These are phyloP conservation scores for Sardinella longiceps DNA, from an alignment of 2,797 vertebrate genomes.

Conservation along the genomic window DNA sequence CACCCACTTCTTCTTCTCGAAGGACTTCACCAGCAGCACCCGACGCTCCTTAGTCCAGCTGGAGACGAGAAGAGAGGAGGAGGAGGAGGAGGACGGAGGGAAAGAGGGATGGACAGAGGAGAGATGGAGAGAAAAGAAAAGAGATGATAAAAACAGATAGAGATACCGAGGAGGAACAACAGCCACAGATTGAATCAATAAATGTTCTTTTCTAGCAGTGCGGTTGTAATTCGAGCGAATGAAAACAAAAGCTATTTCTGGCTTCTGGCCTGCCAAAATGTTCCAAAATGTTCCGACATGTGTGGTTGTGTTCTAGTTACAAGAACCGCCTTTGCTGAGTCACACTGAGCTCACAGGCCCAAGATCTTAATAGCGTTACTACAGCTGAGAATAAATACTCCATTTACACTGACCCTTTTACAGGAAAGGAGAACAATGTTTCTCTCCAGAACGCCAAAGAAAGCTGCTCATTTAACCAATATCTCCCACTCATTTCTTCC, in stretches of 20 bases:
- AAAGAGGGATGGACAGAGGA: constrained; percentile 13
- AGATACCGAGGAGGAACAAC: neutral
- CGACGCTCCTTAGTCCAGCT: constrained; percentile 98
- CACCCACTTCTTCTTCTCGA: constrained; percentile 98
- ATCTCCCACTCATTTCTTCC: too few species aligned
- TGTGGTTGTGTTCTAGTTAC: neutral
- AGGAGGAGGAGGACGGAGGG: neutral
- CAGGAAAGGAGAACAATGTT: too few species aligned
- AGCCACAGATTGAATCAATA: neutral
- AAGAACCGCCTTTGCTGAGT: neutral
- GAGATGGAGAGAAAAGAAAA: neutral
- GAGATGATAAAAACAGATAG: neutral
- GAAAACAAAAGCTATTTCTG: neutral
- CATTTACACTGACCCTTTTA: too few species aligned
- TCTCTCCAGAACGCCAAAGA: too few species aligned
- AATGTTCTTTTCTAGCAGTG: too few species aligned
- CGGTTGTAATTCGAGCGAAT: neutral
- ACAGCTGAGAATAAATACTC: too few species aligned
- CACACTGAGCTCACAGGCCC: neutral
- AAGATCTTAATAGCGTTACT: too few species aligned
- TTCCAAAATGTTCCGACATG: too few species aligned
- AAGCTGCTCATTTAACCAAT: too few species aligned
- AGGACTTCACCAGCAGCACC: constrained; percentile 94
- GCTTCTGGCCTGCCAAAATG: neutral
- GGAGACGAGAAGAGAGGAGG: neutral